phyloP scores from a whole-genome alignment of 2,797 vertebrate genomes.

The Nothura maculosa region DNA sequence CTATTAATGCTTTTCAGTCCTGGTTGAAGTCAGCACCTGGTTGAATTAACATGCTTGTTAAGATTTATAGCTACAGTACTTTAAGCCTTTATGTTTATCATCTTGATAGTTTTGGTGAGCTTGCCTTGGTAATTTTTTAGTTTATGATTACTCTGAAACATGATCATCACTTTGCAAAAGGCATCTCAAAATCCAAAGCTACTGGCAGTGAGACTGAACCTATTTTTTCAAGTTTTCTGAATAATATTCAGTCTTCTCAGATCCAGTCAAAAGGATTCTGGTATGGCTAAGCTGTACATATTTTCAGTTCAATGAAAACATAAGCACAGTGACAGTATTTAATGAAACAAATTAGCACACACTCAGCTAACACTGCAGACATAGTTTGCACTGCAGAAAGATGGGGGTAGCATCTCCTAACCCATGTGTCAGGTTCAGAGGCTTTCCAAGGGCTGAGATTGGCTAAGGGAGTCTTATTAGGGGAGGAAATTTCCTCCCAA shows the following conservation, averaged over 20 bases:
- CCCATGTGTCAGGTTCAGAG: neutral
- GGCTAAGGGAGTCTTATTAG: neutral
- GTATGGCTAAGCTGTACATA: neutral
- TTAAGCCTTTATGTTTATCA: neutral
- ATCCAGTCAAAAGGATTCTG: neutral
- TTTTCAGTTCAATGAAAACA: neutral
- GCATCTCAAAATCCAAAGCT: neutral
- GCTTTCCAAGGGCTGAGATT: neutral
- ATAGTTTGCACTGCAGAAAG: neutral
- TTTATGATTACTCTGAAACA: neutral
- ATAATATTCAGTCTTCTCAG: neutral
- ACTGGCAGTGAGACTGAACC: neutral
- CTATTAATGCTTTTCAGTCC: neutral
- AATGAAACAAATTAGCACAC: neutral
- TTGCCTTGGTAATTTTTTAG: neutral
- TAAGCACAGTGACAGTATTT: neutral
- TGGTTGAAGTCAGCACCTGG: too few species aligned
- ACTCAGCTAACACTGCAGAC: neutral
- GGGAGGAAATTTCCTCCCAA: neutral
- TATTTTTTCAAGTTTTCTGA: neutral
- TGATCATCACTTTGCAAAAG: neutral
- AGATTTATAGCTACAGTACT: neutral
- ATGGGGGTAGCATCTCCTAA: neutral
- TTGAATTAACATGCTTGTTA: neutral
- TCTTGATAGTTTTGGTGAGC: neutral